phyloP scores from a whole-genome alignment of 2,888 invertebrate genomes.

The Cephus sareptanus region DNA sequence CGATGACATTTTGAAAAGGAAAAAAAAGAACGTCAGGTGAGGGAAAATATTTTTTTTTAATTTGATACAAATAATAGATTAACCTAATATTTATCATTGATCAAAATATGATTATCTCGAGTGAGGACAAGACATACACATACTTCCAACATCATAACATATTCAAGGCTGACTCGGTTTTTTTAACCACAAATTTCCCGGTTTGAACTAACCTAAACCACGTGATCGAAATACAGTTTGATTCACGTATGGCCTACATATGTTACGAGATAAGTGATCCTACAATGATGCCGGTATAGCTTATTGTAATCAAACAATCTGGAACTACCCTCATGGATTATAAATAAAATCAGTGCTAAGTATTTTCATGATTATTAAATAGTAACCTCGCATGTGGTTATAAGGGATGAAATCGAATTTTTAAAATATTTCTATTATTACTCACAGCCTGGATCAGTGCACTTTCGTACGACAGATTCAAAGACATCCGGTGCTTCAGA shows the following conservation, averaged over 20 bases:
- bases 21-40: not conserved
- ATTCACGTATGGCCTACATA: not conserved
- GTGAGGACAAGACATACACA: too few relatives aligned
- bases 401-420: not conserved
- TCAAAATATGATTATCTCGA: not conserved
- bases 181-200: not conserved
- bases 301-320: not conserved
- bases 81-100: not conserved
- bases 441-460: constrained; percentile 87
- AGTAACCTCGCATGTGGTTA: constrained; percentile 34
- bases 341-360: not conserved
- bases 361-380: not conserved
- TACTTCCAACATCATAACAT: not conserved
- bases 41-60: not conserved
- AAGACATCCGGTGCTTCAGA: constrained; percentile 80
- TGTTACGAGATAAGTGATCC: not conserved
- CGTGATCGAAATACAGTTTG: not conserved
- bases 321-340: not conserved
- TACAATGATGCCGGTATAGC: not conserved
- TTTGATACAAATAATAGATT: not conserved
- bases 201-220: not conserved
- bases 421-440: constrained; percentile 50
- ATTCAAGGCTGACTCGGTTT: not conserved
- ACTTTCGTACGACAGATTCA: constrained; percentile 81
- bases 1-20: not conserved